Evolutionary conservation across 2,888 invertebrate species (phyloP).

Genomic region (Torymus auratus): DNA sequence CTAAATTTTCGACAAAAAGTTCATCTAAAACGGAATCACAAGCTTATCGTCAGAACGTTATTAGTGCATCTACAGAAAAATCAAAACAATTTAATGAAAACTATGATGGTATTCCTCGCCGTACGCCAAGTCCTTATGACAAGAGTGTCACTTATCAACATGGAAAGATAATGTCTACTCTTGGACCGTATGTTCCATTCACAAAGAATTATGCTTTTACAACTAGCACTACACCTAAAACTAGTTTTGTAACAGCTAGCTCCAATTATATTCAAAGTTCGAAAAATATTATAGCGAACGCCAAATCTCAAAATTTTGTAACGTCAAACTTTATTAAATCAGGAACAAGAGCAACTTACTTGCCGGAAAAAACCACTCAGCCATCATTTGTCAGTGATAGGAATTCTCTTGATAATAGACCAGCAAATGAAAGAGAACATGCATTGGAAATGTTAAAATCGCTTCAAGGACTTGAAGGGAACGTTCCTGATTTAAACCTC

Average conservation of each 20-base stretch:
- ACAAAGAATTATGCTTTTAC: slow-evolving; percentile 72
- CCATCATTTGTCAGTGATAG: slow-evolving; percentile 61
- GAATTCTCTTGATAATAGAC: slow-evolving; percentile 62
- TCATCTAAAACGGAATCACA: slow-evolving; percentile 59
- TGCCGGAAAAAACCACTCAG: slow-evolving; percentile 66
- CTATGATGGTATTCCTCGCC: slow-evolving; percentile 60
- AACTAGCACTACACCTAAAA: slow-evolving; percentile 64
- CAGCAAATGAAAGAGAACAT: slow-evolving; percentile 81
- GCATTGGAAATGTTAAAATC: slow-evolving; percentile 85
- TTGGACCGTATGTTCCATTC: slow-evolving; percentile 73
- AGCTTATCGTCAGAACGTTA: slow-evolving; percentile 64
- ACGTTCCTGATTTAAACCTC: slow-evolving; percentile 70
- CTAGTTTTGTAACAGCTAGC: slow-evolving; percentile 65
- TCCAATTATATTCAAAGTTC: slow-evolving; percentile 56
- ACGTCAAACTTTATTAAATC: slow-evolving; percentile 60
- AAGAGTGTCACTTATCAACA: slow-evolving; percentile 71
- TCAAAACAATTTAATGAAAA: slow-evolving; percentile 56
- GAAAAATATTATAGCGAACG: slow-evolving; percentile 62
- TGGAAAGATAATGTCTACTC: slow-evolving; percentile 70
- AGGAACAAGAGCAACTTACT: slow-evolving; percentile 64
- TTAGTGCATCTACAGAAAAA: slow-evolving; percentile 69
- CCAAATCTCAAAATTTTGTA: slow-evolving; percentile 56
- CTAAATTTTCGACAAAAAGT: slow-evolving; percentile 60
- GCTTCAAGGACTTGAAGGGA: slow-evolving; percentile 80
- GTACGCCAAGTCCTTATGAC: slow-evolving; percentile 69